These are phyloP conservation scores for Phthorimaea operculella DNA, from an alignment of 1,140 invertebrate genomes.

Conservation along the genomic window DNA sequence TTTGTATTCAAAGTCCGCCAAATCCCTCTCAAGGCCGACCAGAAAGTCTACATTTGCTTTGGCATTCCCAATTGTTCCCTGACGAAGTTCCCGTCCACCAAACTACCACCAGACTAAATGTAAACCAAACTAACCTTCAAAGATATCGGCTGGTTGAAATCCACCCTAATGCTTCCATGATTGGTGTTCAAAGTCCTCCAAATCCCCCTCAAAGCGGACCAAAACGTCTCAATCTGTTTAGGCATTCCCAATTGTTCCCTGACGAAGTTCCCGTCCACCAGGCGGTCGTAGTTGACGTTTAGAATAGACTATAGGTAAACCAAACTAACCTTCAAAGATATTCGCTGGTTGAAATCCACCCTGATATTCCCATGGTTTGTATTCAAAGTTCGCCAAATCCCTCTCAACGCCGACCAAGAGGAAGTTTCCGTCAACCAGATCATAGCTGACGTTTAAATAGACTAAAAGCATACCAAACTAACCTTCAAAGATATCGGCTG, in stretches of 20 bases:
- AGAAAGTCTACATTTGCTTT: conserved; percentile 89
- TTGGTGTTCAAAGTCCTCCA: conserved; percentile 85
- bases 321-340: conserved; percentile 78
- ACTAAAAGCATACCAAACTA: too few species aligned
- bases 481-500: conserved; percentile 91
- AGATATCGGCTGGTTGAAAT: conserved; percentile 94
- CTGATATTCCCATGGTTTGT: conserved; percentile 90
- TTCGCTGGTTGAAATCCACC: conserved; percentile 93
- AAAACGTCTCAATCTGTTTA: conserved; percentile 89
- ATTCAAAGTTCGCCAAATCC: conserved; percentile 84
- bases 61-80: conserved; percentile 89
- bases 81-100: conserved; percentile 94
- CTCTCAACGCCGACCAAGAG: conserved; percentile 82
- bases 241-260: conserved; percentile 89
- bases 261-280: conserved; percentile 94
- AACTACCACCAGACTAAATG: too few species aligned
- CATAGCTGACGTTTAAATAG: too few species aligned
- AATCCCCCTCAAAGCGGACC: conserved; percentile 81
- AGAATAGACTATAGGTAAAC: conserved; percentile 94
- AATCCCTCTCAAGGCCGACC: conserved; percentile 82
- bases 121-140: conserved; percentile 71
- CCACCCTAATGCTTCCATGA: conserved; percentile 90
- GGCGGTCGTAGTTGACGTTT: conserved; percentile 90
- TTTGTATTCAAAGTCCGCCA: conserved; percentile 85
- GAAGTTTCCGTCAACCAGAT: conserved; percentile 87